Evolutionary conservation across 1,140 invertebrate genomes (phyloP), one percentile per base, ranked within the genome.

Genomic region (Pseudachorutes palmiensis): DNA sequence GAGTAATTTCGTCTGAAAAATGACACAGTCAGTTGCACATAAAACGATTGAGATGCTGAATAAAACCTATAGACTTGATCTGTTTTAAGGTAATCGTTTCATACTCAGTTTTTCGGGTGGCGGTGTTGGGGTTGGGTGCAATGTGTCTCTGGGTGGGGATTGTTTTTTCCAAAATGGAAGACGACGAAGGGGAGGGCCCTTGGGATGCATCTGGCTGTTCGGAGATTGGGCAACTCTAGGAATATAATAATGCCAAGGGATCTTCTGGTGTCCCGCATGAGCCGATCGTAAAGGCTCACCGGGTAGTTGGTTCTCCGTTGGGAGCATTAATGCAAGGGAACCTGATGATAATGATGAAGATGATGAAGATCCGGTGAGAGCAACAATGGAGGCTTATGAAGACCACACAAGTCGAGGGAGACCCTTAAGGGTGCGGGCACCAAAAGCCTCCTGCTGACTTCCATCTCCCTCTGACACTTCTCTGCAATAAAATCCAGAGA

Each of bases 401-500:
- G 59, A 61, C 59, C 59, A 61, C 59, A 61, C 59, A 61, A 12
- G 59, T 61, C 59, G 59, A 30, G 59, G 32, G 59, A 36, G 59
- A 61, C 24, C 59, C 59, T 61, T 32, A 19, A 61, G 59, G 59
- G 59, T 61, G 59, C 59, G 5, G 5, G 19, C 36, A 9, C 36
- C 5, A 41, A 5, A 41, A 19, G 5, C 36, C 5, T 41, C 36
- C 36, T 19, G 5, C 36, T 41, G 5, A 5, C 19, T 19, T 41
- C 36, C 5, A 41, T 41, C 19, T 9, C 19, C 36, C 36, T 41
- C 36, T 9, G 19, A 9, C 19, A 41, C 19, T 41, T 41, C 19
- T 41, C 36, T 41, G 5, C 19, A 41, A 9, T 41, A 19, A 41
- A 41, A 41, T 41, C 36, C 36, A 41, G 36, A 41, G 19, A 19